Evolutionary conservation across 2,113 vertebrate species (phyloP).

Genomic region (Atrichornis clamosus): DNA sequence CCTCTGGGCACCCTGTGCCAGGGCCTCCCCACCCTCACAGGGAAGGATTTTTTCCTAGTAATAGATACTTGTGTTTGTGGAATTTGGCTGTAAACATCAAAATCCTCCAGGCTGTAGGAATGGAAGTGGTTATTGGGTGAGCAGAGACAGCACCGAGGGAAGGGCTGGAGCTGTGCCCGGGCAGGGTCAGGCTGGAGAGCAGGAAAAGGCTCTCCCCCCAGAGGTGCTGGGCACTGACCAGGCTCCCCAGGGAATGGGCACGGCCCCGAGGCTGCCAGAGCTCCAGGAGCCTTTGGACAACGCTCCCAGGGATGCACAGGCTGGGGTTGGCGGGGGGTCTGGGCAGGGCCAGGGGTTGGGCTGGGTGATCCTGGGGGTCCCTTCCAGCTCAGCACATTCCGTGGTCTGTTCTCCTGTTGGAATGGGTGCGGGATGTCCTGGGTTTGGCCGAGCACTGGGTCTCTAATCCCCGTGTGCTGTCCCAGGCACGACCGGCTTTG

Average conservation of each 20-base stretch:
- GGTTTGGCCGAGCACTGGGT: background rate
- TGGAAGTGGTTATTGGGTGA: background rate
- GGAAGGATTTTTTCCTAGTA: background rate
- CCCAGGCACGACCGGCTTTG: constrained; percentile 82
- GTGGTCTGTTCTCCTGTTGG: rapidly evolving
- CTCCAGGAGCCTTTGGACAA: background rate
- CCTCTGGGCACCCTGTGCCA: background rate
- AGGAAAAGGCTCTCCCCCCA: background rate
- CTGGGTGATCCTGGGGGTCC: rapidly evolving
- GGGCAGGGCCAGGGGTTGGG: background rate
- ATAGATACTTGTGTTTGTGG: background rate
- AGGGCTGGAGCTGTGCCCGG: rapidly evolving
- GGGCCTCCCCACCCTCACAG: background rate
- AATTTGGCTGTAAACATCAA: rapidly evolving
- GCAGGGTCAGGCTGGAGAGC: rapidly evolving
- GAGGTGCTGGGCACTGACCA: background rate
- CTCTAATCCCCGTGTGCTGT: background rate
- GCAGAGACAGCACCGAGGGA: background rate
- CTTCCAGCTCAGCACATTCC: rapidly evolving
- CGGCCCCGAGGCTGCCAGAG: background rate
- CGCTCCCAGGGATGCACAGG: background rate
- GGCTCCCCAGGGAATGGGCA: background rate
- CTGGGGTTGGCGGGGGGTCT: rapidly evolving
- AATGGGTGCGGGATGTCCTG: rapidly evolving
- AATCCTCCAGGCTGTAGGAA: background rate